Evolutionary conservation across 2,888 invertebrate species (phyloP).

Genomic region (Zygothrica quintamaculata): DNA sequence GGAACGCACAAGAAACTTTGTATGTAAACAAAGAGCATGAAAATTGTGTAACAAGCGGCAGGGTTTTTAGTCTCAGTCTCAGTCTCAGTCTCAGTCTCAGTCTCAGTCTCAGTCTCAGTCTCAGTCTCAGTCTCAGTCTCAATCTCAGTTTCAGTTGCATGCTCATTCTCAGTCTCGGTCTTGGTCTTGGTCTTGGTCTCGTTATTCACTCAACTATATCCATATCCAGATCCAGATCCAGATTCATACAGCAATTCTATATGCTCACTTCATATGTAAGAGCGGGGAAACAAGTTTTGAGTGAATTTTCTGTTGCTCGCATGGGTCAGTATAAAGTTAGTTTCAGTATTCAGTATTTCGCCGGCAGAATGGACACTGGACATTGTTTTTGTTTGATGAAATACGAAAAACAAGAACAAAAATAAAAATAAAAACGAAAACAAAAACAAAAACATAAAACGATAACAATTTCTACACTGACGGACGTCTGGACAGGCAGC

Average conservation of each 20-base stretch:
- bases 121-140: background rate
- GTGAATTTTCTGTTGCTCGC: constrained; percentile 37
- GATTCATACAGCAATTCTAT: constrained; percentile 32
- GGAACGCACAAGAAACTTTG: constrained; percentile 32
- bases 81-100: background rate
- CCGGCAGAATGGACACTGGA: constrained; percentile 28
- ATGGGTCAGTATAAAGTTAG: constrained; percentile 53
- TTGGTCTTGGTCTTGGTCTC: background rate
- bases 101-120: background rate
- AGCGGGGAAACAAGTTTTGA: constrained; percentile 53
- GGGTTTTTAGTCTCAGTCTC: background rate
- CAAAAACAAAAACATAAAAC: too few species aligned
- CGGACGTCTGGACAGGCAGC: too few species aligned
- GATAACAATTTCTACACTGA: constrained; percentile 11
- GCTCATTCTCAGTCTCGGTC: background rate
- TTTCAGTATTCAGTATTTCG: constrained; percentile 12
- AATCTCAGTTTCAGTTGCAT: background rate
- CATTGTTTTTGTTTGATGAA: constrained; percentile 44
- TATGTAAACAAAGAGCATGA: constrained; percentile 56
- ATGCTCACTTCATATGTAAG: constrained; percentile 3
- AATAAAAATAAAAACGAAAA: constrained; percentile 4
- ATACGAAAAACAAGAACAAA: constrained; percentile 5
- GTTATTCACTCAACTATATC: constrained; percentile 7
- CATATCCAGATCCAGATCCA: constrained; percentile 15
- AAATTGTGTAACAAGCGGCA: constrained; percentile 64